Conservation (phyloP, 64 coral and sea anemone genomes). For the Exaiptasia diaphana region DNA sequence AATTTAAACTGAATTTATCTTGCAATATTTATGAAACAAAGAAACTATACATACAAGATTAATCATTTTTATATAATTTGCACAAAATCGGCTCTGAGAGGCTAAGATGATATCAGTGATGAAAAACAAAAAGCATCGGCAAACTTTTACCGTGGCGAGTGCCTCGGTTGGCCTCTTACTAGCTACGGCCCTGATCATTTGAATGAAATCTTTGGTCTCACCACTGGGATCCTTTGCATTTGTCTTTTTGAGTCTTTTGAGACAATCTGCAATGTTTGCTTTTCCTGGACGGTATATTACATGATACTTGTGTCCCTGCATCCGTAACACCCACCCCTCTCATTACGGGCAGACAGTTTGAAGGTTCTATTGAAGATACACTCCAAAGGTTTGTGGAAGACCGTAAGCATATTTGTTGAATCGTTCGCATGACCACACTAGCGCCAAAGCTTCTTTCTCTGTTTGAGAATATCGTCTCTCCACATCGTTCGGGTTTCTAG, state of each 20-base stretch:
- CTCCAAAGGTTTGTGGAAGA: slow-evolving; percentile 23
- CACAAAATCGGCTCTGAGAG: no score
- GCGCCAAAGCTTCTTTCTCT: slow-evolving; percentile 34
- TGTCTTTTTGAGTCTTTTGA: slow-evolving; percentile 12
- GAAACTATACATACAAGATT: no score
- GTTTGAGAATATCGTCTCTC: slow-evolving; percentile 39
- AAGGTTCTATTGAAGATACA: slow-evolving; percentile 14
- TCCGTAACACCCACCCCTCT: slow-evolving; percentile 27
- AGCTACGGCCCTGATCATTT: no score
- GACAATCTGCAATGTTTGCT: not conserved
- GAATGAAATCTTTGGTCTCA: slow-evolving; percentile 12
- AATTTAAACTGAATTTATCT: no score
- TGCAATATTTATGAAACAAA: no score
- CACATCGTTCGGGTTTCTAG: not conserved
- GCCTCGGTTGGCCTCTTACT: no score
- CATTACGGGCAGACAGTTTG: slow-evolving; percentile 1
- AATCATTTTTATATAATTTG: no score
- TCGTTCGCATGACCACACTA: slow-evolving; percentile 15
- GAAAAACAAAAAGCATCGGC: no score
- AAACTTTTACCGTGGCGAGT: no score
- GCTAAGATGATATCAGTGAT: no score
- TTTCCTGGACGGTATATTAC: slow-evolving; percentile 4
- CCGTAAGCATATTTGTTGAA: slow-evolving; percentile 25
- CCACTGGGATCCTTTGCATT: slow-evolving; percentile 33
- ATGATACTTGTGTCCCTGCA: slow-evolving; percentile 5